These are phyloP conservation scores for Bimastos eiseni DNA, from an alignment of 2,888 invertebrate genomes.

Conservation along the genomic window DNA sequence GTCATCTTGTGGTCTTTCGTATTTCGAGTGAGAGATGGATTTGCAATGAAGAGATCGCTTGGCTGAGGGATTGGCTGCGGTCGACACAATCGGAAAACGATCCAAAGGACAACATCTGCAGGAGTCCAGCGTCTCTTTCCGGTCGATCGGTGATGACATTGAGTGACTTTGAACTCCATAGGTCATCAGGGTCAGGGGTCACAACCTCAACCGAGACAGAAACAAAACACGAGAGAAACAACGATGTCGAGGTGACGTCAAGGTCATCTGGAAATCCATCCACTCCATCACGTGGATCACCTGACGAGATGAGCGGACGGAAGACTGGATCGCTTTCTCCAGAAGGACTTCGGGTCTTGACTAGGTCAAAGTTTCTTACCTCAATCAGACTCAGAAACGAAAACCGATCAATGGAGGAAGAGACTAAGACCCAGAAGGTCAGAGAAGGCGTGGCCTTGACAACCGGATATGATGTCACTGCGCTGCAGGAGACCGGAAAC, in stretches of 20 bases:
- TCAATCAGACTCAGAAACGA: background rate
- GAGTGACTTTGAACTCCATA: background rate
- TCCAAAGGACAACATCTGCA: background rate
- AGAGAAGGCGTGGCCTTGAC: background rate
- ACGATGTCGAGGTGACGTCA: background rate
- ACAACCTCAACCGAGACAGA: background rate
- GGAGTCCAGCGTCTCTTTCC: background rate
- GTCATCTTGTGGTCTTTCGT: constrained; percentile 37
- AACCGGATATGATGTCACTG: background rate
- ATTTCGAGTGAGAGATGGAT: constrained; percentile 43
- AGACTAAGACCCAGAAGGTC: background rate
- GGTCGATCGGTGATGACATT: background rate
- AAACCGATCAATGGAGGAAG: background rate
- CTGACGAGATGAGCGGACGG: background rate
- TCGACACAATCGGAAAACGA: background rate
- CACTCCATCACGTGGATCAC: background rate
- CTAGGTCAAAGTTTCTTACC: background rate
- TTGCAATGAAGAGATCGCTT: constrained; percentile 41
- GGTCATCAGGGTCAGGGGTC: background rate
- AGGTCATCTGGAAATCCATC: background rate
- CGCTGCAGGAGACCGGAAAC: background rate
- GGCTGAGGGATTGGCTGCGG: constrained; percentile 42
- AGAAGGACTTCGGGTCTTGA: background rate
- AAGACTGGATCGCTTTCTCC: background rate
- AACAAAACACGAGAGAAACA: background rate